A percentile compares a stretch with the other conserved stretches of the same genome.
These are phyloP conservation scores for Metellina segmentata DNA, from an alignment of 2,888 invertebrate genomes.

Conservation along the genomic window DNA sequence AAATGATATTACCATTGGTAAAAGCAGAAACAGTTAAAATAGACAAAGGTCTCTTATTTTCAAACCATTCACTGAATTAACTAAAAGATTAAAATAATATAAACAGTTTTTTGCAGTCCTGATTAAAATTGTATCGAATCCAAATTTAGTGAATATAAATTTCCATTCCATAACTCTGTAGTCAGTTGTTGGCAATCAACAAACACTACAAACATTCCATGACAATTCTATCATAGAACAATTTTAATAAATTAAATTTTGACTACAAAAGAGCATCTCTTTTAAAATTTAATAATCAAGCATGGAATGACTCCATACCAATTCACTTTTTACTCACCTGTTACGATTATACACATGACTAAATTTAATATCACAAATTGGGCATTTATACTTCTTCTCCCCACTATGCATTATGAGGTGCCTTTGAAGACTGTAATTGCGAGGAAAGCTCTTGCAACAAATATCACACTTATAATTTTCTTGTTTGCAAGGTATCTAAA, in stretches of 20 bases:
- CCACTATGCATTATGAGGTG: conserved; percentile 79
- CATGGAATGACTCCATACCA: background rate
- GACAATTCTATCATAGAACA: background rate
- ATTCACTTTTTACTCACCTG: conserved; percentile 74
- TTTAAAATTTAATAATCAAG: background rate
- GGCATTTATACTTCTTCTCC: conserved; percentile 79
- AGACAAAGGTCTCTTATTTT: too few species aligned
- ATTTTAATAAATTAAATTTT: background rate
- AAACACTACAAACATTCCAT: too few species aligned
- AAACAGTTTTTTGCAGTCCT: too few species aligned
- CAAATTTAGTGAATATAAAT: too few species aligned
- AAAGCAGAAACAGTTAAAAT: too few species aligned
- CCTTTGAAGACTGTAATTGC: conserved; percentile 78
- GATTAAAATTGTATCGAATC: too few species aligned
- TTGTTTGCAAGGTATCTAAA: conserved; percentile 66
- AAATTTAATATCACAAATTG: conserved; percentile 78
- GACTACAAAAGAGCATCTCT: background rate
- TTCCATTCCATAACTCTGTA: too few species aligned
- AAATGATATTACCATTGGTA: too few species aligned
- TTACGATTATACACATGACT: conserved; percentile 79
- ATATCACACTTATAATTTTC: conserved; percentile 77
- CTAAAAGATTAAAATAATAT: too few species aligned
- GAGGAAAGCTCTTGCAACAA: conserved; percentile 78
- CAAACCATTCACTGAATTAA: too few species aligned
- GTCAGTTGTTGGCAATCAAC: too few species aligned